Evolutionary conservation across 2,888 invertebrate genomes (phyloP).

Genomic region (Eremobia ochroleuca): DNA sequence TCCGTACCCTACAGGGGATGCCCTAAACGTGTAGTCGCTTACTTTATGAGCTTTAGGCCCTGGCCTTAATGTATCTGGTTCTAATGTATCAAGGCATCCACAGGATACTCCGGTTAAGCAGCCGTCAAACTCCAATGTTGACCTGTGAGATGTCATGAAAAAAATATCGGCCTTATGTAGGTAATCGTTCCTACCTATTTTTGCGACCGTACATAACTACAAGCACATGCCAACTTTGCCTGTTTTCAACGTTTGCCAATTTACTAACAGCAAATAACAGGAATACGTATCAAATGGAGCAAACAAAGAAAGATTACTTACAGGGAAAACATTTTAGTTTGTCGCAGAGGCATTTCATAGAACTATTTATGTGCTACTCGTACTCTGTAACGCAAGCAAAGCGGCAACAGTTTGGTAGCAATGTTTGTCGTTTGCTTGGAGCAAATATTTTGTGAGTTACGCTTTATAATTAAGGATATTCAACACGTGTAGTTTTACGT

Average conservation of each 20-base stretch:
- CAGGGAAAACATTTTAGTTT: slow-evolving; percentile 63
- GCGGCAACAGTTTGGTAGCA: slow-evolving; percentile 15
- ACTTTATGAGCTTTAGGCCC: background rate
- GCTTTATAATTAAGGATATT: background rate
- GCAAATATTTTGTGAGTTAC: slow-evolving; percentile 23
- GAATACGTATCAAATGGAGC: slow-evolving; percentile 60
- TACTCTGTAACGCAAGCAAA: slow-evolving; percentile 26
- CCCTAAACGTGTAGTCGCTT: background rate
- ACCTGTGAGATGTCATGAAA: background rate
- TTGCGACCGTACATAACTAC: slow-evolving; percentile 13
- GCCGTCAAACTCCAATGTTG: background rate
- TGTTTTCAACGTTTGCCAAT: slow-evolving; percentile 63
- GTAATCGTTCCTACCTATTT: background rate
- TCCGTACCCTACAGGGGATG: background rate
- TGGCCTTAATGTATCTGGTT: no score
- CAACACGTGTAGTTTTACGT: background rate
- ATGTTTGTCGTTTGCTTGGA: slow-evolving; percentile 39
- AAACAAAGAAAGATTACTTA: slow-evolving; percentile 66
- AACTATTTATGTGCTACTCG: slow-evolving; percentile 52
- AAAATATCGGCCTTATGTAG: background rate
- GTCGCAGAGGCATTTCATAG: slow-evolving; percentile 50
- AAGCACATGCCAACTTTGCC: slow-evolving; percentile 24
- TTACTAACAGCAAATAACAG: slow-evolving; percentile 60
- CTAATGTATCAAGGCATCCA: background rate
- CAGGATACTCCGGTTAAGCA: background rate